Base-by-base conservation (phyloP, 2,797 vertebrate species). In the Neosalanx taihuensis region DNA sequence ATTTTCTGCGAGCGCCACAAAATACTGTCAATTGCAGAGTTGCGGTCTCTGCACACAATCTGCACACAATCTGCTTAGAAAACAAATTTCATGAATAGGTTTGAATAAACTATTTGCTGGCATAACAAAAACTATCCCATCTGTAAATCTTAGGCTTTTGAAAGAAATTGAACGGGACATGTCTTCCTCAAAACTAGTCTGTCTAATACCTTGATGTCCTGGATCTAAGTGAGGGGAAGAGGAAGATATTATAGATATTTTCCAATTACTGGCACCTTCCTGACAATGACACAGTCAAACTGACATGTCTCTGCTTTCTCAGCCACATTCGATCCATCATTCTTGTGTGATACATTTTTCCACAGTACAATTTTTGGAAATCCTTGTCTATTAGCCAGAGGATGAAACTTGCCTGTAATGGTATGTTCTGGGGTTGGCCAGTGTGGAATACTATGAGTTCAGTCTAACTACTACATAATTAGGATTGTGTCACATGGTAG, bases 81-180 rank as follows among this genome's bases (percentile, higher is more conserved):
- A 85, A 84, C 64, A 76, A 37, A 84, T 81, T 83, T 81, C 64
- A 23, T 65, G 13, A 84, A 83, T 61, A 73, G 67, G 35, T 51
- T 51, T 6, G 58, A 80, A 78, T 79, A 69, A 80, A 83, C 81
- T 67, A 79, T 73, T 15, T 33, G 79, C 65, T 67, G 67, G 71
- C 61, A 66, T 80, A 67, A 46, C 2, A 46, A 2, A 81, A 53
- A 58, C n/a, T 12, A 29, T 30, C 5, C 29, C 6, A 20, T 37
- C 59, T 59, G 73, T 68, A 81, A 72, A 76, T 79, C 72, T 81
- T 85, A 89, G 81, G 80, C 80, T 61, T 5, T 37, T 74, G 72
- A 84, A 85, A 88, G 59, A 81, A 85, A 86, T 71, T 72, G 78
- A 89, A 78, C 86, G 76, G 57, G 20, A 64, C 83, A 77, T 84